Conservation (phyloP, 2,888 invertebrate species). For the Mimas tiliae region DNA sequence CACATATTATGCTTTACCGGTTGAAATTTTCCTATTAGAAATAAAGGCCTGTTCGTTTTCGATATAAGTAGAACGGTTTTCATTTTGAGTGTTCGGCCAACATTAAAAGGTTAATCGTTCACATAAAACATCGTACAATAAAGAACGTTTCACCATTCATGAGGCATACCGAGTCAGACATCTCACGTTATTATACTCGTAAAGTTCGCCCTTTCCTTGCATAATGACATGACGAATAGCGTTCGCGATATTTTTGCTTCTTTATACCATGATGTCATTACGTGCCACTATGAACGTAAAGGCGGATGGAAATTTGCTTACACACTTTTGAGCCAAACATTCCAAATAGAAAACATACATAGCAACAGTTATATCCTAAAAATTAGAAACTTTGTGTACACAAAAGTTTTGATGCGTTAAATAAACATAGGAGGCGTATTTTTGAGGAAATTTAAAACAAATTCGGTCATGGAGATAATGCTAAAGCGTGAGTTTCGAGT, state of each 20-base stretch:
- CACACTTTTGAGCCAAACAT: conserved; percentile 42
- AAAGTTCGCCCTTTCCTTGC: conserved; percentile 84
- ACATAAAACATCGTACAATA: conserved; percentile 82
- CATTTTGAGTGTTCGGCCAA: conserved; percentile 67
- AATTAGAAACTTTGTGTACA: conserved; percentile 51
- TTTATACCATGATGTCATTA: conserved; percentile 80
- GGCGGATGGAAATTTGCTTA: conserved; percentile 55
- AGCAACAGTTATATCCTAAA: too few relatives aligned
- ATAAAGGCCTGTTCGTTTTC: not conserved
- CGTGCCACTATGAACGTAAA: conserved; percentile 57
- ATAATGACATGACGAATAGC: conserved; percentile 85
- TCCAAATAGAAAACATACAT: conserved; percentile 35
- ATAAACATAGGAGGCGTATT: conserved; percentile 55
- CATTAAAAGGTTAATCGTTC: conserved; percentile 84
- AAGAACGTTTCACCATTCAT: conserved; percentile 79
- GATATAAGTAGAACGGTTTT: conserved; percentile 41
- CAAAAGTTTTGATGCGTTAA: conserved; percentile 57
- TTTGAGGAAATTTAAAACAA: conserved; percentile 74
- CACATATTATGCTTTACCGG: not conserved
- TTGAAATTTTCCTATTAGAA: not conserved
- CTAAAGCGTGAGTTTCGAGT: conserved; percentile 76
- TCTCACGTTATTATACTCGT: conserved; percentile 84
- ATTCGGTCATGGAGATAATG: conserved; percentile 78
- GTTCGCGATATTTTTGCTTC: conserved; percentile 81
- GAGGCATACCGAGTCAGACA: conserved; percentile 78